Evolutionary conservation across 2,113 vertebrate species (phyloP).

Genomic region (Accipiter virgatus): DNA sequence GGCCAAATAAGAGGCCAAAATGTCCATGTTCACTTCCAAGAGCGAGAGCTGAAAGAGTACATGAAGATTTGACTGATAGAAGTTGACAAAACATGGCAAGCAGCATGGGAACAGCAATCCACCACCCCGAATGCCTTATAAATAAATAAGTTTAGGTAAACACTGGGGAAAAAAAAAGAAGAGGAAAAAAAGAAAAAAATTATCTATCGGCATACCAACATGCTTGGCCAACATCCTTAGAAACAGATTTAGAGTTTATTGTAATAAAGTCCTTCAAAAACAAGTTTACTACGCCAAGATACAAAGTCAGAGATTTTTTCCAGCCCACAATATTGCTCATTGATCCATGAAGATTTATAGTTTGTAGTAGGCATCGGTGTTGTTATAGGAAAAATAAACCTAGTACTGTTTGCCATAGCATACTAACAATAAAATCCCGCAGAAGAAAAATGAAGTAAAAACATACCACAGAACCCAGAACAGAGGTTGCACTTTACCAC

Average conservation of each 20-base stretch:
- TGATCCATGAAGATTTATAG: neutral
- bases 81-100: neutral
- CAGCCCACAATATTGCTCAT: neutral
- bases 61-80: neutral
- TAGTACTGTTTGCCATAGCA: neutral
- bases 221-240: neutral
- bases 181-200: fast-evolving
- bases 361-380: neutral
- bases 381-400: neutral
- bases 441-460: neutral
- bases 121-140: neutral
- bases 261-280: neutral
- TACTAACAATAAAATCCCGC: neutral
- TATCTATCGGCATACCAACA: neutral
- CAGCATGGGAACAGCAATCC: neutral
- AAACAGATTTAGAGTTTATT: neutral
- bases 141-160: neutral
- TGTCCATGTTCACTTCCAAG: neutral
- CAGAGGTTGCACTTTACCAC: neutral
- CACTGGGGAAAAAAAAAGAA: neutral
- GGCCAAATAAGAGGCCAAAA: neutral
- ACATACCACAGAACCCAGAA: neutral
- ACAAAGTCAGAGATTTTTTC: neutral
- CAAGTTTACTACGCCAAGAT: neutral
- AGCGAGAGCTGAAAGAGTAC: neutral